Conservation (phyloP, 92 coral and sea anemone species). For the Heliopora coerulea region DNA sequence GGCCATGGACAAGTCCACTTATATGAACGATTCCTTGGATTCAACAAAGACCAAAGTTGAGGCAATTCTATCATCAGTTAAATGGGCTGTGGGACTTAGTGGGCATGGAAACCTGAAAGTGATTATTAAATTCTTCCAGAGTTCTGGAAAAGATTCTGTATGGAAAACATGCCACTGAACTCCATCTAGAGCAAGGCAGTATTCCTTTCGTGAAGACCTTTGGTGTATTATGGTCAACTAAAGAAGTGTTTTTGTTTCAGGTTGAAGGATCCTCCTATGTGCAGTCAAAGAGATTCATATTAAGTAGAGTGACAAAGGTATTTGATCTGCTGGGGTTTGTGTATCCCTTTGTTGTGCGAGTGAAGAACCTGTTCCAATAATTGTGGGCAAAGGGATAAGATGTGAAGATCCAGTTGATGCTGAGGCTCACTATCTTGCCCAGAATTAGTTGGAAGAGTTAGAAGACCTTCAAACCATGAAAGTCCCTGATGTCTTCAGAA, state of each 20-base stretch:
- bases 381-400: slow-evolving; percentile 29
- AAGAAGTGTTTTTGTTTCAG: slow-evolving; percentile 48
- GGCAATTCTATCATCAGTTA: slow-evolving; percentile 14
- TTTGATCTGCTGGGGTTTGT: slow-evolving; percentile 48
- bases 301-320: slow-evolving; percentile 48
- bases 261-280: slow-evolving; percentile 29
- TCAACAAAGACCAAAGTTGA: neutral
- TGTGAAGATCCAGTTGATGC: slow-evolving; percentile 38
- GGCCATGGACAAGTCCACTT: slow-evolving; percentile 30
- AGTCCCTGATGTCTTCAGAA: slow-evolving; percentile 49
- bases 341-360: slow-evolving; percentile 36
- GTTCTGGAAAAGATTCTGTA: slow-evolving; percentile 53
- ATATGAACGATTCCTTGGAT: slow-evolving; percentile 9
- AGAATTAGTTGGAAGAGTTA: slow-evolving; percentile 36
- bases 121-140: slow-evolving; percentile 45
- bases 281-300: slow-evolving; percentile 50
- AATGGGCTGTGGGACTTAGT: neutral
- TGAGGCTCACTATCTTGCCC: neutral
- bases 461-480: slow-evolving; percentile 34
- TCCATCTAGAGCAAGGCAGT: slow-evolving; percentile 50
- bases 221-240: slow-evolving; percentile 56
- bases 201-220: slow-evolving; percentile 48
- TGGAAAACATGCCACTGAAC: slow-evolving; percentile 42
- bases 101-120: slow-evolving; percentile 20
- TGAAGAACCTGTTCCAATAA: slow-evolving; percentile 38